phyloP scores from a whole-genome alignment of 2,113 vertebrate genomes.

The Notarius quadriscutis region DNA sequence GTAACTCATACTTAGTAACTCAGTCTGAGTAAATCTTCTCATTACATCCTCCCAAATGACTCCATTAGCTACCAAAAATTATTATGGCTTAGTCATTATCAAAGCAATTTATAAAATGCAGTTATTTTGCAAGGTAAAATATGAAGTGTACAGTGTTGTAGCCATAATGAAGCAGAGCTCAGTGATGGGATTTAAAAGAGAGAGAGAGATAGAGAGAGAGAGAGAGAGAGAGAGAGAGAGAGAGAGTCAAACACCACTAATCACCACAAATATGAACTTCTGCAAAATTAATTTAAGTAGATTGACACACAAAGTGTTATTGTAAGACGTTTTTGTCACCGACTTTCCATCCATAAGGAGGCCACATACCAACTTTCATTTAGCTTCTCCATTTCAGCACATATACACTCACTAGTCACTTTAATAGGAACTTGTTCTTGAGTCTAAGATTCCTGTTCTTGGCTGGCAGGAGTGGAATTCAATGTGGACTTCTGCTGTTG shows the following conservation, averaged over 20 bases:
- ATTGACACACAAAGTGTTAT: background rate
- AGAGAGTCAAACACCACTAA: background rate
- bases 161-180: background rate
- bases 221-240: background rate
- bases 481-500: too few species aligned
- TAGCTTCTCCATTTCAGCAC: background rate
- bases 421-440: too few species aligned
- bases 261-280: background rate
- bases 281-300: background rate
- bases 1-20: background rate
- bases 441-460: too few species aligned
- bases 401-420: background rate
- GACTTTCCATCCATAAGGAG: background rate
- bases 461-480: too few species aligned
- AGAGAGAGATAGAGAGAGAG: background rate
- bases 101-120: slow-evolving; percentile 23
- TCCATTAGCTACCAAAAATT: background rate
- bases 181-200: background rate
- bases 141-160: background rate
- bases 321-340: background rate
- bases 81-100: slow-evolving; percentile 15
- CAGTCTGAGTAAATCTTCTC: slow-evolving; percentile 17
- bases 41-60: slow-evolving; percentile 14
- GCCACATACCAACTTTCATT: background rate
- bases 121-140: background rate